Percentiles rank a stretch among this genome's conserved stretches.
Conservation (phyloP, 2,797 vertebrate species). For the Chrysocyon brachyurus region DNA sequence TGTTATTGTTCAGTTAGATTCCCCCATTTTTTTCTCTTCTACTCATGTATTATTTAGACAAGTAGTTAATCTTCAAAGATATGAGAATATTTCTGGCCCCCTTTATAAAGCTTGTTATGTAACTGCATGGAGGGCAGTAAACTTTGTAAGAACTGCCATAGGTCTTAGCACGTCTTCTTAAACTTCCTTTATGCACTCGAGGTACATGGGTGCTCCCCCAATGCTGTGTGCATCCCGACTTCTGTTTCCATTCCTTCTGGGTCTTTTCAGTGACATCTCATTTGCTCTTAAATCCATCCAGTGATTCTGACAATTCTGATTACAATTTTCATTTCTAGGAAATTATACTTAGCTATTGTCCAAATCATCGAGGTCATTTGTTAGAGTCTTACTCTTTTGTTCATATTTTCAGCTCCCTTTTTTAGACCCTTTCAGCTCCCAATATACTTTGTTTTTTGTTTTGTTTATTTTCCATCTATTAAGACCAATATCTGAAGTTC, state of each 20-base stretch:
- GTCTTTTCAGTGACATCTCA: neutral
- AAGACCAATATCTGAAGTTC: neutral
- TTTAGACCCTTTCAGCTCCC: neutral
- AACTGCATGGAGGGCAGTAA: neutral
- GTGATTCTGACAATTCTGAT: neutral
- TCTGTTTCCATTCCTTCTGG: neutral
- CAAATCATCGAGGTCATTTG: neutral
- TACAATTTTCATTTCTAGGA: constrained; percentile 35
- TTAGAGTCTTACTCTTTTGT: neutral
- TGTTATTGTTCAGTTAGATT: neutral
- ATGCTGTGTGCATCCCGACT: neutral
- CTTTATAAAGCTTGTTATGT: neutral
- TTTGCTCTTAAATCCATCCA: neutral
- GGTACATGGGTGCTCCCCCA: too few relatives aligned
- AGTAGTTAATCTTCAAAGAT: neutral
- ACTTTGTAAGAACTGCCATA: neutral
- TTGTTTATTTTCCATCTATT: constrained; percentile 5
- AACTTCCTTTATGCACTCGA: neutral
- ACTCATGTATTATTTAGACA: neutral
- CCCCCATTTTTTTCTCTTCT: neutral
- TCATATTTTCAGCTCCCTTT: neutral
- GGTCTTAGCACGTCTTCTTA: neutral
- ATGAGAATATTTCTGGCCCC: neutral
- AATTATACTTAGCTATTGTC: neutral
- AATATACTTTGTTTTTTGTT: neutral